phyloP scores from a whole-genome alignment of 2,888 invertebrate species.

The Heliothis peltigera region DNA sequence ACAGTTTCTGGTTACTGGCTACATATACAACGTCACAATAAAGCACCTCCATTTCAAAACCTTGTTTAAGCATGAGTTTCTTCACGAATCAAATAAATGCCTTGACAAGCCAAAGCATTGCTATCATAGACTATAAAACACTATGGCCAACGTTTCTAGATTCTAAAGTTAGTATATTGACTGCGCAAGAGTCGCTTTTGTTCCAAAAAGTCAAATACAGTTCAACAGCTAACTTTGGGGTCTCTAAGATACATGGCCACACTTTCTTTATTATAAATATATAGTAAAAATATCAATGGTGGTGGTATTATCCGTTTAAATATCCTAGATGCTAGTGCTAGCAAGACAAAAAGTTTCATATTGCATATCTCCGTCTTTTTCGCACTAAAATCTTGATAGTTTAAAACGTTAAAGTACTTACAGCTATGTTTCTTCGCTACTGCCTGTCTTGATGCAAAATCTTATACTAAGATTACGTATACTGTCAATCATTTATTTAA shows the following conservation, averaged over 20 bases:
- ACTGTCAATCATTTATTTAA: background rate
- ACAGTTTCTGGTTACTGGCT: background rate
- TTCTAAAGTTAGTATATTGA: too few relatives aligned
- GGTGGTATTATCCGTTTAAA: background rate
- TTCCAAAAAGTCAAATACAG: too few relatives aligned
- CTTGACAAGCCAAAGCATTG: slow-evolving; percentile 8
- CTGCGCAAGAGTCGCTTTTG: too few relatives aligned
- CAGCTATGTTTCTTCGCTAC: background rate
- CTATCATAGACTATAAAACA: background rate
- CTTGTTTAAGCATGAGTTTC: slow-evolving; percentile 49
- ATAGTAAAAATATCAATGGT: too few relatives aligned
- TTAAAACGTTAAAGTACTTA: background rate
- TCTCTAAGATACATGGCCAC: too few relatives aligned
- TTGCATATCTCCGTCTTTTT: background rate
- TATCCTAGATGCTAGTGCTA: background rate
- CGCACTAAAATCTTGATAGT: background rate
- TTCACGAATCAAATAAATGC: slow-evolving; percentile 8
- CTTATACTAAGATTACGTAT: too few relatives aligned
- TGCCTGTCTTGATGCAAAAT: background rate
- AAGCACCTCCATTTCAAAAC: slow-evolving; percentile 53
- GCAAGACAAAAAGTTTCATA: background rate
- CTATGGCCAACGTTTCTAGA: background rate
- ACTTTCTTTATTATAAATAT: too few relatives aligned
- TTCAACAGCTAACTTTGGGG: too few relatives aligned
- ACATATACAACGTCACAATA: slow-evolving; percentile 1